Evolutionary conservation across 2,888 invertebrate genomes (phyloP).

Genomic region (Drosophila testacea): DNA sequence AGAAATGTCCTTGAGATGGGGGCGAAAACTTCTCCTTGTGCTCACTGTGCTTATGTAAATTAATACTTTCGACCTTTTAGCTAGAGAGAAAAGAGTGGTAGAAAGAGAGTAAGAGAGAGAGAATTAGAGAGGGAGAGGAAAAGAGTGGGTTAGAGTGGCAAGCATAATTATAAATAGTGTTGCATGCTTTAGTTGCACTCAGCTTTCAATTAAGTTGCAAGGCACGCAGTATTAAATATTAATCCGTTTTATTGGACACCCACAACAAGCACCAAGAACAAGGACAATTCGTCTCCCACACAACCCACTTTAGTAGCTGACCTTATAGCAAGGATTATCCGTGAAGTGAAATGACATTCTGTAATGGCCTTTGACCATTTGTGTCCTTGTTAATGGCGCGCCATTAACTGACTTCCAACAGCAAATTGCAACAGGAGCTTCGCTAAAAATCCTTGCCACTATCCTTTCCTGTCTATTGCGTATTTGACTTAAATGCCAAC

Average conservation of each 20-base stretch:
- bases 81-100: slow-evolving; percentile 18
- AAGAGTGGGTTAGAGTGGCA: not conserved
- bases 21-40: slow-evolving; percentile 12
- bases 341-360: slow-evolving; percentile 28
- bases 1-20: slow-evolving; percentile 23
- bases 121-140: not conserved
- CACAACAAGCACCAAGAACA: not conserved
- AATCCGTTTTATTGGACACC: slow-evolving; percentile 41
- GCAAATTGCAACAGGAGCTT: slow-evolving; percentile 20
- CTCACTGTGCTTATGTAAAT: slow-evolving; percentile 30
- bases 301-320: slow-evolving; percentile 25
- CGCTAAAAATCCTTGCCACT: slow-evolving; percentile 10
- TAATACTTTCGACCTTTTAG: slow-evolving; percentile 57
- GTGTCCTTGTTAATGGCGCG: slow-evolving; percentile 61
- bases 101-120: not conserved
- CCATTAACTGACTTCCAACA: slow-evolving; percentile 55
- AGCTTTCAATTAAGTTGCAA: slow-evolving; percentile 47
- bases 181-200: slow-evolving; percentile 26
- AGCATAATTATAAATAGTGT: slow-evolving; percentile 46
- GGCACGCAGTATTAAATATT: slow-evolving; percentile 58
- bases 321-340: slow-evolving; percentile 52
- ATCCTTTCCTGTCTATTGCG: slow-evolving; percentile 11
- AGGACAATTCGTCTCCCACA: not conserved
- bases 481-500: slow-evolving; percentile 23
- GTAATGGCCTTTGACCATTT: slow-evolving; percentile 26